Base-by-base conservation (phyloP, 2,888 invertebrate species). In the Acrobasis suavella region DNA sequence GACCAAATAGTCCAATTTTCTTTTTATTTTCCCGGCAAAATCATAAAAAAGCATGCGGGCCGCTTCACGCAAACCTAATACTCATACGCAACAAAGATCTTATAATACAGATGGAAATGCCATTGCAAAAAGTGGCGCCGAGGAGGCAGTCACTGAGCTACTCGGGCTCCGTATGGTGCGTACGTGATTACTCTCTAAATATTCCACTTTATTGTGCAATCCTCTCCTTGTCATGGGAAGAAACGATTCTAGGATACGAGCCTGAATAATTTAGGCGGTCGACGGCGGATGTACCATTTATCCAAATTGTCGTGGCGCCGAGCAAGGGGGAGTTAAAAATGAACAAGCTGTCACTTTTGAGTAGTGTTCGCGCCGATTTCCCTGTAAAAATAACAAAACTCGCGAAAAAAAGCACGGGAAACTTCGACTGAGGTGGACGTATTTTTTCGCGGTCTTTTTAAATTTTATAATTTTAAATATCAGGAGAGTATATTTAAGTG, bases 121-220 rank as follows among this genome's bases (percentile, higher is more conserved):
- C 78, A 77, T 78, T 73, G 72, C 67, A 72, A 68, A 75, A 67
- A 69, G 64, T 70, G 64, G 68, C 73, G 69, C 66, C 67, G 64
- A 66, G 66, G 65, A 68, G 68, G 65, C 71, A 39, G 59, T 63
- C 72, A 71, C 70, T 68, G 68, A 79, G 79, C 80, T 77, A 82
- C 80, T 81, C 76, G 74, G 74, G 74, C 69, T 70, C 73, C 73
- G 78, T 78, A 78, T 79, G 80, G 79, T 78, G 80, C 74, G 80
- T 85, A 85, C 86, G 87, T 89, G 90, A 89, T 89, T 86, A 87
- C 87, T 85, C 80, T 80, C 81, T 88, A 87, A 89, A 89, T 89
- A 89, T 90, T 87, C 85, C 85, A 85, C 85, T 89, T 87, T 90
- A 89, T 85, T 83, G 85, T 83, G 76, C 87, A 88, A 85, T 87